Evolutionary conservation across 2,888 invertebrate genomes (phyloP).

Genomic region (Stomorhina lunata): DNA sequence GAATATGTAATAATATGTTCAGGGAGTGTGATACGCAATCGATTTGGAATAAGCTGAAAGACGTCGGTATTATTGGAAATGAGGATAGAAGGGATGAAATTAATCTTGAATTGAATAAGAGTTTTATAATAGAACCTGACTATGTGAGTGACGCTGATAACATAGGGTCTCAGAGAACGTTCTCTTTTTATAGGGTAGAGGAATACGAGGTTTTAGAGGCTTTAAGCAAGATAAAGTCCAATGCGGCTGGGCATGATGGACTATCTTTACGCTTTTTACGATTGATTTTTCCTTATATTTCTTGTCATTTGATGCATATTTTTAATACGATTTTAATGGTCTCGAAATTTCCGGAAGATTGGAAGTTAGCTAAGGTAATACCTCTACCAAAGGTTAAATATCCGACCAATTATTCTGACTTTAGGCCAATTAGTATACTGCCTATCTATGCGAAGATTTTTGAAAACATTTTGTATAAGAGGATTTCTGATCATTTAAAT

Average conservation of each 20-base stretch:
- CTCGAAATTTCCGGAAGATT: background rate
- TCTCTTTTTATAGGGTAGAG: background rate
- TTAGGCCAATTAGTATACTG: background rate
- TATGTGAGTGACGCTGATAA: background rate
- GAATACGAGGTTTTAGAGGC: no score
- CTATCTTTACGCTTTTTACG: background rate
- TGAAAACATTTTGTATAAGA: no score
- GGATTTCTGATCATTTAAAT: no score
- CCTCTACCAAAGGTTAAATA: background rate
- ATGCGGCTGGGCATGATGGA: background rate
- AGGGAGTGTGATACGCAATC: background rate
- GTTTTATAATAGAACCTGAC: background rate
- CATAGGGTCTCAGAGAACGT: no score
- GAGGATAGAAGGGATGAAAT: background rate
- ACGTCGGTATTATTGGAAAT: background rate
- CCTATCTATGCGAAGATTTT: background rate
- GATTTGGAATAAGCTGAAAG: background rate
- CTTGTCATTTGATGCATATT: background rate
- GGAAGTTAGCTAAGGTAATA: conserved; percentile 11
- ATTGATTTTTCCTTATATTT: background rate
- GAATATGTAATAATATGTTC: background rate
- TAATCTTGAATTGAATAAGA: background rate
- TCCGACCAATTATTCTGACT: background rate
- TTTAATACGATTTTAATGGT: background rate
- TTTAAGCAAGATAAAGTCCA: background rate